Conservation (phyloP, 2,797 vertebrate genomes). For the Todus mexicanus region DNA sequence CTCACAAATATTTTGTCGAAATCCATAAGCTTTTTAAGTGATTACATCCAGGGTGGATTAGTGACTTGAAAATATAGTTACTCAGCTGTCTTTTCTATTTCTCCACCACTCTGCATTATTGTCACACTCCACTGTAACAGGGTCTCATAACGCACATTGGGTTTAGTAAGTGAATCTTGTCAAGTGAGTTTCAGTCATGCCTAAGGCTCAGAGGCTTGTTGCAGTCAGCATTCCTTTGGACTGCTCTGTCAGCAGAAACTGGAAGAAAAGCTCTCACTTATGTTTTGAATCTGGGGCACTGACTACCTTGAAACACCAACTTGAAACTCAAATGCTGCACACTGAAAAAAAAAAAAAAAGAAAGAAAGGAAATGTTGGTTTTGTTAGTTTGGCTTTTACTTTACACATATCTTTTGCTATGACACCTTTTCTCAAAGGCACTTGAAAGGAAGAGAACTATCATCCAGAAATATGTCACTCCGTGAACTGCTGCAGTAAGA, state of each 20-base stretch:
- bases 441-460: not conserved
- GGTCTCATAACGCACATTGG: not conserved
- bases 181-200: slow-evolving; percentile 34
- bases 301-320: not conserved
- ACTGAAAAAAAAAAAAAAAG: not conserved
- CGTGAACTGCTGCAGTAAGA: not conserved
- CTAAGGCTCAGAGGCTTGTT: not conserved
- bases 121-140: not conserved
- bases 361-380: not conserved
- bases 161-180: slow-evolving; percentile 34
- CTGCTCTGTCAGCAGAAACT: slow-evolving; percentile 50
- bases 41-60: not conserved
- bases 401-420: not conserved
- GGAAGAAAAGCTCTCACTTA: not conserved
- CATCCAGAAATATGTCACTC: not conserved
- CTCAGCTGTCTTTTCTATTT: slow-evolving; percentile 34
- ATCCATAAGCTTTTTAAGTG: not conserved
- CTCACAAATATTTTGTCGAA: not conserved
- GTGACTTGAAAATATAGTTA: slow-evolving; percentile 16
- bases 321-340: not conserved
- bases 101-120: not conserved
- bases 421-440: not conserved
- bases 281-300: not conserved
- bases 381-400: not conserved
- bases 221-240: slow-evolving; percentile 15